A percentile compares a stretch with the other conserved stretches of the same genome.
Evolutionary conservation across 2,888 invertebrate genomes (phyloP).

Genomic region (Folsomia manolachei): DNA sequence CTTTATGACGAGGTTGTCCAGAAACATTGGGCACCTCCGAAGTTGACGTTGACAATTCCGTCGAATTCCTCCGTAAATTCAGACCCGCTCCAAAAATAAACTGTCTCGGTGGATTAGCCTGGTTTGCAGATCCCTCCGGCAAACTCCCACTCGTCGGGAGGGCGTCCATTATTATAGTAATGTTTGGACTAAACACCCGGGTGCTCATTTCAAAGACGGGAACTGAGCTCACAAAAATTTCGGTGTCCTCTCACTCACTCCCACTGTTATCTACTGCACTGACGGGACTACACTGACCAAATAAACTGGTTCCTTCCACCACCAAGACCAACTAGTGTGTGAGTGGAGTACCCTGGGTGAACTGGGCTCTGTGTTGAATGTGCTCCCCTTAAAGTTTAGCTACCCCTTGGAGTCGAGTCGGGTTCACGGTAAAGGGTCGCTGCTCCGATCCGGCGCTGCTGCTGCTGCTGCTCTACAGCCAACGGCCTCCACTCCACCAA

Average conservation of each 20-base stretch:
- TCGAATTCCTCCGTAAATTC: not conserved
- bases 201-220: no score
- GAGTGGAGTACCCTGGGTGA: no score
- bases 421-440: no score
- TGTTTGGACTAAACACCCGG: slow-evolving; percentile 32
- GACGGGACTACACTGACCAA: not conserved
- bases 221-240: no score
- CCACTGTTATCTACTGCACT: not conserved
- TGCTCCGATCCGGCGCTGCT: no score
- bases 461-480: no score
- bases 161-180: slow-evolving; percentile 27
- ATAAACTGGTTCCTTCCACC: not conserved
- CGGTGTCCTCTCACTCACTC: no score
- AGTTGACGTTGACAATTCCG: not conserved
- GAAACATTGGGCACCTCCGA: not conserved
- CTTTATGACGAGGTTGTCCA: not conserved
- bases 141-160: slow-evolving; percentile 4
- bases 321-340: not conserved
- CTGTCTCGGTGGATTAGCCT: not conserved
- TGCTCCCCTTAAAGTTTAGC: no score
- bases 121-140: not conserved
- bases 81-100: not conserved
- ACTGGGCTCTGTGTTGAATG: no score
- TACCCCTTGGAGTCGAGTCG: no score
- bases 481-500: no score